phyloP scores from a whole-genome alignment of 2,888 invertebrate species.

The Meiosimyza platycephala region DNA sequence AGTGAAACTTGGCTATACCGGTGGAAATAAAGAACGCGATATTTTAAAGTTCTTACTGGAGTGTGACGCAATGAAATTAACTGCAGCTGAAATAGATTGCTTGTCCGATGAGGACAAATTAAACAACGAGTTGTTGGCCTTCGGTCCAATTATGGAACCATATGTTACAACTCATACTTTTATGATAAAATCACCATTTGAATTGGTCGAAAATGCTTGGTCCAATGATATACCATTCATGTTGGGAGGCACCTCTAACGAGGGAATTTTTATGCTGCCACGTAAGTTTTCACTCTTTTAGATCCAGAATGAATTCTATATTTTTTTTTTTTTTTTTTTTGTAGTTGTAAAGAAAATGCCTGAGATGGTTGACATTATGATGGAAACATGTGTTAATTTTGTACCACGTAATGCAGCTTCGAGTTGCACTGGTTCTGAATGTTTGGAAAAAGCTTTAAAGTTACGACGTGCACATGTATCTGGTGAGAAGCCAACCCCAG shows the following conservation, averaged over 20 bases:
- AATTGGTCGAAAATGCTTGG: conserved; percentile 51
- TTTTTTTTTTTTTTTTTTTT: conserved; percentile 12
- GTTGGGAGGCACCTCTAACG: conserved; percentile 52
- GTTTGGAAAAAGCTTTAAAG: conserved; percentile 45
- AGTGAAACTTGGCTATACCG: conserved; percentile 46
- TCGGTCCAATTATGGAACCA: conserved; percentile 54
- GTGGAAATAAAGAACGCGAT: conserved; percentile 53
- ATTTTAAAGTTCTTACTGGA: conserved; percentile 55
- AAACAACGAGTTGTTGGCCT: conserved; percentile 50
- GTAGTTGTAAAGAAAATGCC: conserved; percentile 36
- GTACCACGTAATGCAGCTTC: conserved; percentile 44
- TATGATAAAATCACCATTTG: conserved; percentile 47
- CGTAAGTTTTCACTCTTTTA: conserved; percentile 39
- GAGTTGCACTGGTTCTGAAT: conserved; percentile 38
- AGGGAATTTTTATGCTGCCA: conserved; percentile 51
- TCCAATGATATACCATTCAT: conserved; percentile 52
- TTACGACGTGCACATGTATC: conserved; percentile 46
- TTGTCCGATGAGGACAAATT: conserved; percentile 51
- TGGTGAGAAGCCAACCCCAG: conserved; percentile 41
- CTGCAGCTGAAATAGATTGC: conserved; percentile 47
- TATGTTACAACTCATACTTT: conserved; percentile 50
- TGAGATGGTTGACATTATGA: background rate
- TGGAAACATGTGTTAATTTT: conserved; percentile 41
- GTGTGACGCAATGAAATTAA: conserved; percentile 48
- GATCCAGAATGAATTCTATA: background rate